Conservation (phyloP, 2,113 vertebrate species). For the Entosphenus tridentatus region DNA sequence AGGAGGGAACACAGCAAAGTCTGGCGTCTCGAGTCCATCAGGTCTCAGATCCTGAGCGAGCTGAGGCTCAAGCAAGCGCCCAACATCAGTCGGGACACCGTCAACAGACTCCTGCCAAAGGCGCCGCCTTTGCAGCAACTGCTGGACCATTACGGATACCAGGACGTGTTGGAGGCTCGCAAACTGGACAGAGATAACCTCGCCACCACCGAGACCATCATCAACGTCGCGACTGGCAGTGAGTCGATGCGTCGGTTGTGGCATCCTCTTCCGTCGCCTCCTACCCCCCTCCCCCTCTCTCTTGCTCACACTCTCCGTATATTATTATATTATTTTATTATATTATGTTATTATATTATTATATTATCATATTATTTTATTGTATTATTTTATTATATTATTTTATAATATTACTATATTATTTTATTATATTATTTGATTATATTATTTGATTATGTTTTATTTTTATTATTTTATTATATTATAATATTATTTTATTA, state of each 20-base stretch:
- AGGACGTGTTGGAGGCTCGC: constrained; percentile 37
- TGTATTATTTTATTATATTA: too few relatives aligned
- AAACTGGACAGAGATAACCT: constrained; percentile 62
- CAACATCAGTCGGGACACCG: constrained; percentile 83
- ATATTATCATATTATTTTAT: too few relatives aligned
- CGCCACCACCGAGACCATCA: constrained; percentile 67
- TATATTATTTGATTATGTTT: too few relatives aligned
- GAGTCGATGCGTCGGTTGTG: constrained; percentile 21
- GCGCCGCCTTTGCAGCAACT: constrained; percentile 82
- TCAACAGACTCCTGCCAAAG: constrained; percentile 74
- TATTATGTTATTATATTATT: too few relatives aligned
- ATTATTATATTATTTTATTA: too few relatives aligned
- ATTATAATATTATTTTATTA: too few relatives aligned
- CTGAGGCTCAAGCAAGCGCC: constrained; percentile 84
- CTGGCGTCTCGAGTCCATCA: constrained; percentile 80
- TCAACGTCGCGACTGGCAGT: constrained; percentile 80
- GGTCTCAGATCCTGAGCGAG: constrained; percentile 88
- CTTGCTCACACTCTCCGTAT: too few relatives aligned
- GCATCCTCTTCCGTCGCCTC: too few relatives aligned
- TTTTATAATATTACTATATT: too few relatives aligned
- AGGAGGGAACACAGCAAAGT: constrained; percentile 77
- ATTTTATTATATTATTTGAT: too few relatives aligned
- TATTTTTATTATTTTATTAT: too few relatives aligned
- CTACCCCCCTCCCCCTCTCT: too few relatives aligned
- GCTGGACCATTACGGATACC: constrained; percentile 86